A percentile compares a stretch with the other conserved stretches of the same genome.
phyloP scores from a whole-genome alignment of 2,888 invertebrate genomes.

The Tubulanus polymorphus region DNA sequence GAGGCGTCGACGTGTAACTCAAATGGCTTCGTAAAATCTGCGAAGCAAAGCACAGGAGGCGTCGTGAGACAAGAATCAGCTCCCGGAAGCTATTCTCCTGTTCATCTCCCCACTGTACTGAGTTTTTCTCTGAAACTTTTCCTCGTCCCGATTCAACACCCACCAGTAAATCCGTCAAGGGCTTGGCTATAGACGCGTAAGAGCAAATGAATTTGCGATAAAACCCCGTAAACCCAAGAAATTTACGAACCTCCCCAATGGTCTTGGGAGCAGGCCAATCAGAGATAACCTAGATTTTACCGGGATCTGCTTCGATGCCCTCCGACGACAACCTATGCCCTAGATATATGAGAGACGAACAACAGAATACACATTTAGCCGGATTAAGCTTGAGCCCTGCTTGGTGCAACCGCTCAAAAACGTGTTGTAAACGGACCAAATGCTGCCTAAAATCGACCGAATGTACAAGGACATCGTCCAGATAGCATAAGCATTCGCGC shows the following conservation, averaged over 20 bases:
- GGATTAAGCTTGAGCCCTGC: slow-evolving; percentile 19
- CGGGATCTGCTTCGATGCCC: too few species aligned
- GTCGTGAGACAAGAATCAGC: slow-evolving; percentile 6
- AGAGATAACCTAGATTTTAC: too few species aligned
- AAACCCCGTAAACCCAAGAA: not conserved
- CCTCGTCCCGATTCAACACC: too few species aligned
- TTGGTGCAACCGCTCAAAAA: slow-evolving; percentile 15
- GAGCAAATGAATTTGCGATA: not conserved
- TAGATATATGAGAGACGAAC: too few species aligned
- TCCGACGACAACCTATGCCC: too few species aligned
- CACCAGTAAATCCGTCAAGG: not conserved
- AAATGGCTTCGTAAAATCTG: not conserved
- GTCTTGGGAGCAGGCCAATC: not conserved
- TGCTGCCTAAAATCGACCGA: too few species aligned
- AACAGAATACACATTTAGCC: slow-evolving; percentile 20
- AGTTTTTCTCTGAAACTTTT: too few species aligned
- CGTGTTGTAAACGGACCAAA: slow-evolving; percentile 7
- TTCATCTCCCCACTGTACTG: not conserved
- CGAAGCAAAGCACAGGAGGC: not conserved
- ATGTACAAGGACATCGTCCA: not conserved
- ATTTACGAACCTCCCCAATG: not conserved
- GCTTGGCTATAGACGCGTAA: not conserved
- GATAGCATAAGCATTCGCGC: not conserved
- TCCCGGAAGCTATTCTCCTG: not conserved
- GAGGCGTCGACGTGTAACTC: not conserved